A percentile compares a stretch with the other conserved stretches of the same genome.
These are phyloP conservation scores for Pitangus sulphuratus DNA, from an alignment of 2,797 vertebrate genomes.

Conservation along the genomic window DNA sequence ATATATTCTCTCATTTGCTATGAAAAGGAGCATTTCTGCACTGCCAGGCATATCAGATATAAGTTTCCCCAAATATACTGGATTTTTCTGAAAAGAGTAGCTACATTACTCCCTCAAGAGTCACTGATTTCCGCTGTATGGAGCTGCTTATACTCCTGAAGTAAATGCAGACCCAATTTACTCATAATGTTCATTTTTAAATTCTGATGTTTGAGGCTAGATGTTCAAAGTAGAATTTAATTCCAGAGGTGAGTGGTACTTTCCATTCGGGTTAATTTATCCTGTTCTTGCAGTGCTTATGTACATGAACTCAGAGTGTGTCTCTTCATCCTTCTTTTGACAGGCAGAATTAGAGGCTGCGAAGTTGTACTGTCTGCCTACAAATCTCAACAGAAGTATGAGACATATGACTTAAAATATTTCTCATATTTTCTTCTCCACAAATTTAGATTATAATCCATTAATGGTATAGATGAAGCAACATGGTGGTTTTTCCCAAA, in stretches of 20 bases:
- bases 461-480: not conserved
- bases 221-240: not conserved
- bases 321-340: not conserved
- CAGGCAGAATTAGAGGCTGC: not conserved
- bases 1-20: not conserved
- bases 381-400: not conserved
- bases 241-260: not conserved
- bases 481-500: fast-evolving
- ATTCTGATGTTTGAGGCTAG: not conserved
- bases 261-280: not conserved
- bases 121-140: not conserved
- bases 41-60: not conserved
- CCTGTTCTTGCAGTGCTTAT: not conserved
- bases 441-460: not conserved
- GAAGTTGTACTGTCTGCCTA: not conserved
- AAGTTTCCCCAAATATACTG: not conserved
- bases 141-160: not conserved
- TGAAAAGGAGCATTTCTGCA: not conserved
- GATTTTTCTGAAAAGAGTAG: not conserved
- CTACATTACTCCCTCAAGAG: not conserved
- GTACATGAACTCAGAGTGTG: fast-evolving
- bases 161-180: not conserved
- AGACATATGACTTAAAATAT: not conserved
- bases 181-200: not conserved
- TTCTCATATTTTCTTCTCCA: not conserved